Evolutionary conservation across 2,797 vertebrate species (phyloP).

Genomic region (Phrynocephalus vlangalii): DNA sequence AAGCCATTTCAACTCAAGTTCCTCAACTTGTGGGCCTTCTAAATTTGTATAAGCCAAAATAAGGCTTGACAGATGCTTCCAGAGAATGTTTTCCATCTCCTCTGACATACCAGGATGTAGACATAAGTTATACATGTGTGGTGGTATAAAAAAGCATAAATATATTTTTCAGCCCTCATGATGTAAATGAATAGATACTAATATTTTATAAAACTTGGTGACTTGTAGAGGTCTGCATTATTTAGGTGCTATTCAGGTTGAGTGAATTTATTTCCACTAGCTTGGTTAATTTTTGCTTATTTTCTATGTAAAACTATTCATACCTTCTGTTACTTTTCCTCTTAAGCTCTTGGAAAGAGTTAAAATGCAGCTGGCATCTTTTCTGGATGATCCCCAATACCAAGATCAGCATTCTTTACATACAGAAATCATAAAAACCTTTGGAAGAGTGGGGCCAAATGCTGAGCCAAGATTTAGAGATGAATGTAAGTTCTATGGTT

Average conservation of each 20-base stretch:
- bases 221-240: not conserved
- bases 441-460: constrained; percentile 96
- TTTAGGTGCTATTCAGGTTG: not conserved
- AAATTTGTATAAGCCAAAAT: not conserved
- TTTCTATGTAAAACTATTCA: constrained; percentile 2
- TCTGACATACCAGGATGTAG: not conserved
- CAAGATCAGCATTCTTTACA: constrained; percentile 98
- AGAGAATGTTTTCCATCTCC: not conserved
- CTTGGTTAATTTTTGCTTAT: not conserved
- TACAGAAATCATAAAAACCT: constrained; percentile 97
- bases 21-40: not conserved
- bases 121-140: not conserved
- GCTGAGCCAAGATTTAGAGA: constrained; percentile 97
- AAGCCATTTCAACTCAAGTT: not conserved
- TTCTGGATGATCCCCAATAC: constrained; percentile 97
- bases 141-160: not conserved
- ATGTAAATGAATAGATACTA: not conserved
- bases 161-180: not conserved
- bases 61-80: not conserved
- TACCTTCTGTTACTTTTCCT: constrained; percentile 47
- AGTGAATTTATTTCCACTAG: not conserved
- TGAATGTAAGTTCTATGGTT: constrained; percentile 86
- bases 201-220: not conserved
- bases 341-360: constrained; percentile 95
- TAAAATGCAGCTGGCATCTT: constrained; percentile 98